These are phyloP conservation scores for Orchestia grillus DNA, from an alignment of 1,140 invertebrate species.

Conservation along the genomic window DNA sequence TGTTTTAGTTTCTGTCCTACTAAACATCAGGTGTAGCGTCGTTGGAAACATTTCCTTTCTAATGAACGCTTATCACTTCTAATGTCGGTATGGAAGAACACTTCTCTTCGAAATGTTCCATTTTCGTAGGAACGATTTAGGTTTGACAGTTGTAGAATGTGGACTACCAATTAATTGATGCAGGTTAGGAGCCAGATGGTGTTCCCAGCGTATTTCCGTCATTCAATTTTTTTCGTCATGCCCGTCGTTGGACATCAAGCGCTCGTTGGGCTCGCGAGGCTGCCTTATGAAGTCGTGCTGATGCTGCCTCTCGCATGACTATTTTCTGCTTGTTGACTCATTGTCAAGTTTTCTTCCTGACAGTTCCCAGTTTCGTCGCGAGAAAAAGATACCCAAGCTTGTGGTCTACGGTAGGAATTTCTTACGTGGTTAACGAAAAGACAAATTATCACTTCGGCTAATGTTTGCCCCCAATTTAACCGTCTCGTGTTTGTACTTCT, in stretches of 20 bases:
- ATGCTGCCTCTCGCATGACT: slow-evolving; percentile 22
- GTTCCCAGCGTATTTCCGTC: background rate
- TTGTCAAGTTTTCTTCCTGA: background rate
- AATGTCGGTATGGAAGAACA: background rate
- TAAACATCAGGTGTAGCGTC: background rate
- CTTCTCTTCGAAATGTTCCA: background rate
- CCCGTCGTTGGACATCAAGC: background rate
- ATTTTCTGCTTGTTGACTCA: background rate
- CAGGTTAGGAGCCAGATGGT: background rate
- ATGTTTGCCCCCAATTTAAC: background rate
- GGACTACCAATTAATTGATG: background rate
- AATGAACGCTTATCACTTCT: background rate
- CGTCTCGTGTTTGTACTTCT: background rate
- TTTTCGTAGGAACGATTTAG: background rate
- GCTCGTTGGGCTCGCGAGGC: slow-evolving; percentile 42
- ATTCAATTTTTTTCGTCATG: background rate
- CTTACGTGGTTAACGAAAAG: background rate
- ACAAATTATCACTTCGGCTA: background rate
- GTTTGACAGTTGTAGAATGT: background rate
- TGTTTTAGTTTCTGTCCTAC: background rate
- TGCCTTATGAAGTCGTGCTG: background rate
- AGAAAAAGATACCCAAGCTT: background rate
- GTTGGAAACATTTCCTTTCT: background rate
- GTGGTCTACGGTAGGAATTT: background rate
- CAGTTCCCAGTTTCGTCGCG: too few species aligned